These are phyloP conservation scores for Drosophila dunni DNA, from an alignment of 1,140 invertebrate genomes.

Conservation along the genomic window DNA sequence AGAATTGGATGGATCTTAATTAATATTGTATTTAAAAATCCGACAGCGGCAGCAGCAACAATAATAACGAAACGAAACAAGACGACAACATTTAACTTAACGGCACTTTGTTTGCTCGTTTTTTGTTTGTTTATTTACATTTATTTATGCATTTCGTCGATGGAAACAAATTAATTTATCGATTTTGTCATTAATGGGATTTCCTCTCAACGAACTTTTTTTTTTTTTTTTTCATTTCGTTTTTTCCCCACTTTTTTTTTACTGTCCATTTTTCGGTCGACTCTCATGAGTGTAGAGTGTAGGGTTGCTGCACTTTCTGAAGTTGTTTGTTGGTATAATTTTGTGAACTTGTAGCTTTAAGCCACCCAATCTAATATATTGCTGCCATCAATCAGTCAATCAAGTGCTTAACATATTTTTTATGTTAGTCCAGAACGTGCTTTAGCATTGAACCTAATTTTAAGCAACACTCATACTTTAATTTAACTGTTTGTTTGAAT, in stretches of 20 bases:
- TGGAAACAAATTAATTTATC: slow-evolving; percentile 75
- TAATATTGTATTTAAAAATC: slow-evolving; percentile 64
- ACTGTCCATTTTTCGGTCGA: slow-evolving; percentile 23
- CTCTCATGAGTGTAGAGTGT: not conserved
- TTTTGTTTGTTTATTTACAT: slow-evolving; percentile 53
- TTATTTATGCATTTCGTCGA: slow-evolving; percentile 56
- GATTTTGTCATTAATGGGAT: slow-evolving; percentile 79
- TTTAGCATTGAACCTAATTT: no score
- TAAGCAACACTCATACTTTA: no score
- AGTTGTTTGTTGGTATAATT: not conserved
- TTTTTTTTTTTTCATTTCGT: slow-evolving; percentile 29
- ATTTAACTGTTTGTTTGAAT: no score
- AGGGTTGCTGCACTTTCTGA: not conserved
- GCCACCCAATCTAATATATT: no score
- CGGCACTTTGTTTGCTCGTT: slow-evolving; percentile 51
- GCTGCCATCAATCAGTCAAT: no score
- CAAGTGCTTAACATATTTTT: no score
- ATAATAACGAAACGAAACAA: slow-evolving; percentile 1
- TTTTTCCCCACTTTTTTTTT: slow-evolving; percentile 22
- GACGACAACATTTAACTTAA: slow-evolving; percentile 51
- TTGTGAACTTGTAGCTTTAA: no score
- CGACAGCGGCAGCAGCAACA: slow-evolving; percentile 31
- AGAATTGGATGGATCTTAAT: slow-evolving; percentile 61
- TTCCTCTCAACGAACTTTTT: slow-evolving; percentile 47
- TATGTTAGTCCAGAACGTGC: no score